Conservation (phyloP, 2,113 vertebrate genomes). For the Andinoacara biseriatus region DNA sequence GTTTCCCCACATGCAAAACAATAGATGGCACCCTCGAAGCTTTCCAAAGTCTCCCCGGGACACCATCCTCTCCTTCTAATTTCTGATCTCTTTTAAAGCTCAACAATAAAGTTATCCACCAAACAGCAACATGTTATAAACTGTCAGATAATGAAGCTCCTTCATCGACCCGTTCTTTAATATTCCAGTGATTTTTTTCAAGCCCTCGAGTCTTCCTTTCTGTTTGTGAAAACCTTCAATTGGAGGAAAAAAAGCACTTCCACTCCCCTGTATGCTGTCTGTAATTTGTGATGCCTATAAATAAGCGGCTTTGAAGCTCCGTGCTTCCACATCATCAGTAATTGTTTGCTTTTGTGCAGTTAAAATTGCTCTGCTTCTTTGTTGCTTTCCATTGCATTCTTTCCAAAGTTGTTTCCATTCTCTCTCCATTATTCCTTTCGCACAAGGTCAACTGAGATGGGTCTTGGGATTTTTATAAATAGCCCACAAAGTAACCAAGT, state of each 20-base stretch:
- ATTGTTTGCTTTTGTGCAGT: slow-evolving; percentile 57
- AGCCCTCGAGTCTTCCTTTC: slow-evolving; percentile 24
- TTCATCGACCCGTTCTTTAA: slow-evolving; percentile 22
- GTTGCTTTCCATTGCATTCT: slow-evolving; percentile 16
- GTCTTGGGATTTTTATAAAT: slow-evolving; percentile 35
- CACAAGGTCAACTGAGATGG: slow-evolving; percentile 25
- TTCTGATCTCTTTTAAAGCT: neutral
- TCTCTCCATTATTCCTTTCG: slow-evolving; percentile 18
- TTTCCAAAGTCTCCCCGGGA: neutral
- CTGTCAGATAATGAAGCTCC: slow-evolving; percentile 18
- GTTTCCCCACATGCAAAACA: slow-evolving; percentile 30
- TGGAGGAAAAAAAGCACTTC: slow-evolving; percentile 1
- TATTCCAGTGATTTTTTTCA: slow-evolving; percentile 10
- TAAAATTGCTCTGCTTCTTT: slow-evolving; percentile 42
- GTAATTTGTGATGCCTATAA: slow-evolving; percentile 51
- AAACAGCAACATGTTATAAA: slow-evolving; percentile 15
- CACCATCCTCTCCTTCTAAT: slow-evolving; percentile 7
- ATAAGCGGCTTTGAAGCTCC: slow-evolving; percentile 58
- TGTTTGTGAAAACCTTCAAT: slow-evolving; percentile 49
- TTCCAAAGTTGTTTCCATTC: slow-evolving; percentile 18
- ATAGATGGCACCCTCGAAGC: slow-evolving; percentile 58
- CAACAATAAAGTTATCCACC: neutral
- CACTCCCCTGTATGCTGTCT: slow-evolving; percentile 23
- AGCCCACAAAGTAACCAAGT: slow-evolving; percentile 26
- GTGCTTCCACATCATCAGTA: slow-evolving; percentile 51